Conservation (phyloP, 1,140 invertebrate genomes). For the Coptotermes formosanus region DNA sequence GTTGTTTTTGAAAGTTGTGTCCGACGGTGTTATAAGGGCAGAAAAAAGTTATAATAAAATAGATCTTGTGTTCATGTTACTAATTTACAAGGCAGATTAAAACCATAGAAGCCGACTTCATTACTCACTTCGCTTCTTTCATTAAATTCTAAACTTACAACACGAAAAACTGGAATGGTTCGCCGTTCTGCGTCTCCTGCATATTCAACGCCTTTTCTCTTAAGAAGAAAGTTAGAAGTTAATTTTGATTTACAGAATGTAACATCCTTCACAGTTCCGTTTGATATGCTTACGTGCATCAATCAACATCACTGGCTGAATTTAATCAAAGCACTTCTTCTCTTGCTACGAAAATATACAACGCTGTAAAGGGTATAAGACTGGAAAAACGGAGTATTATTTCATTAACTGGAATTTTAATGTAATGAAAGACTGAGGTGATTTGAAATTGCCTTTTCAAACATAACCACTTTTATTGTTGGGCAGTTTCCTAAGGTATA, state of each 20-base stretch:
- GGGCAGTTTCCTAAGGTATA: no score
- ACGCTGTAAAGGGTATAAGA: not conserved
- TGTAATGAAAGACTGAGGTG: not conserved
- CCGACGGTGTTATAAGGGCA: not conserved
- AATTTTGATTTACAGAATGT: not conserved
- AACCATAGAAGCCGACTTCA: not conserved
- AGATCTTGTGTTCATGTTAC: not conserved
- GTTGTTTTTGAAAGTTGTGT: not conserved
- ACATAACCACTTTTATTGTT: no score
- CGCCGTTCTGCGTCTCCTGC: not conserved
- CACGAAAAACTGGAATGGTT: not conserved
- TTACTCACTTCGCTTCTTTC: constrained; percentile 19
- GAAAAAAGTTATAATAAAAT: not conserved
- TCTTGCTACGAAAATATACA: not conserved
- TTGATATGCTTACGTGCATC: not conserved
- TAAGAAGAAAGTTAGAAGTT: not conserved
- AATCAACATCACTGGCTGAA: constrained; percentile 2
- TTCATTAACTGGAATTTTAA: not conserved
- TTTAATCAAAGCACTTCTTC: not conserved
- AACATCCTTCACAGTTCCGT: not conserved
- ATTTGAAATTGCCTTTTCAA: no score
- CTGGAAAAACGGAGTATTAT: not conserved
- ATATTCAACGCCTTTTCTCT: not conserved
- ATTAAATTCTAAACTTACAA: constrained; percentile 18
- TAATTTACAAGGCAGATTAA: constrained; percentile 17